Percentiles rank a stretch among this genome's conserved stretches.
Conservation (phyloP, 2,888 invertebrate species). For the Nomada lathburiana region DNA sequence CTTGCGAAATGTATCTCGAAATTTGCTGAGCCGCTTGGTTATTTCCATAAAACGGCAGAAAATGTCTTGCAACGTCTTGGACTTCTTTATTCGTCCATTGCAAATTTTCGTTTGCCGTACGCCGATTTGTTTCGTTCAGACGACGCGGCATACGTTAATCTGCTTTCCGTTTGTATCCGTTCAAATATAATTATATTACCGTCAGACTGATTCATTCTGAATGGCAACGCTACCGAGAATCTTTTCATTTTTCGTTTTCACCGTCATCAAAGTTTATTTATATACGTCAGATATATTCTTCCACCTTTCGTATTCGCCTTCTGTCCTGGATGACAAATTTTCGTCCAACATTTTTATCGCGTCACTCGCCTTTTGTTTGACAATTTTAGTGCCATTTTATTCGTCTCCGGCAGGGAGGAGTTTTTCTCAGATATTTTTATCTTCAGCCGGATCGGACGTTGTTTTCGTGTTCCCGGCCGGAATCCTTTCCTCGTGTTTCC, state of each 20-base stretch:
- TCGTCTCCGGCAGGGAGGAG: neutral
- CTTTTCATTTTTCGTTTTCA: neutral
- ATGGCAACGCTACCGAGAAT: no score
- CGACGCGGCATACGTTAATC: no score
- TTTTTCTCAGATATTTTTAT: slow-evolving; percentile 24
- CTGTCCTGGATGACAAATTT: neutral
- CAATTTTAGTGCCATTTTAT: slow-evolving; percentile 6
- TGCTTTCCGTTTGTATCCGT: no score
- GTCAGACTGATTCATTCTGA: no score
- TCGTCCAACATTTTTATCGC: neutral
- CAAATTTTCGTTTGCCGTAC: neutral
- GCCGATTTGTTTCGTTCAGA: no score
- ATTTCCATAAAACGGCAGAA: neutral
- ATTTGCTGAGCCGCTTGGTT: slow-evolving; percentile 22
- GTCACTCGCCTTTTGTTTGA: neutral
- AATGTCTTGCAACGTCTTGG: slow-evolving; percentile 15
- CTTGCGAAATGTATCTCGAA: slow-evolving; percentile 38
- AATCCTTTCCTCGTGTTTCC: slow-evolving; percentile 45
- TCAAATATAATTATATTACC: no score
- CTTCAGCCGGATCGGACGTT: slow-evolving; percentile 43
- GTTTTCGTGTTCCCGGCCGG: slow-evolving; percentile 46
- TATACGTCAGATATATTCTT: no score
- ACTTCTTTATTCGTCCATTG: neutral
- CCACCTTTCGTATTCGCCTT: neutral
- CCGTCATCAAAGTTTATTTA: no score